phyloP scores from a whole-genome alignment of 2,888 invertebrate species.

The Limnephilus lunatus region DNA sequence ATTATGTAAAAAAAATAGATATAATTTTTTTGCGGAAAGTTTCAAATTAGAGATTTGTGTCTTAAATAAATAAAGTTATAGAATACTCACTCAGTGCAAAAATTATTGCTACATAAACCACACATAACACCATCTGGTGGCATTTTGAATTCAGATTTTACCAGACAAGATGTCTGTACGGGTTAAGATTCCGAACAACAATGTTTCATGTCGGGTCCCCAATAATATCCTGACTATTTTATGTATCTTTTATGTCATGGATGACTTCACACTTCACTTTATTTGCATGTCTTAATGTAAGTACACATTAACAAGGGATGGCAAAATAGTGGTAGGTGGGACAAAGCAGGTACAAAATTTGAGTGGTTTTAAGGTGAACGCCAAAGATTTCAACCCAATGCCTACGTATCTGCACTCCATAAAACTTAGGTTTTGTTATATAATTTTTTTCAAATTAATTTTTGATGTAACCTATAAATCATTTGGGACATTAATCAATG shows the following conservation, averaged over 20 bases:
- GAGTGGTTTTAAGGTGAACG: not conserved
- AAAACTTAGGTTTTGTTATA: not conserved
- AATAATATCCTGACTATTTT: not conserved
- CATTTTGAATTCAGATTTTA: not conserved
- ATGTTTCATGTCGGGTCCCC: not conserved
- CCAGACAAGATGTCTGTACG: not conserved
- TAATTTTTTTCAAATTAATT: not conserved
- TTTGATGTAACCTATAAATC: too few species aligned
- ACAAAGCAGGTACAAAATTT: not conserved
- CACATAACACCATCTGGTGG: not conserved
- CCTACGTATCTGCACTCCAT: not conserved
- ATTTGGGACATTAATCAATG: not conserved
- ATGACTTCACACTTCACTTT: not conserved
- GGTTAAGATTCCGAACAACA: not conserved
- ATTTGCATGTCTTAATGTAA: not conserved
- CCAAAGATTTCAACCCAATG: not conserved
- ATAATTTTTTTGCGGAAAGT: too few species aligned
- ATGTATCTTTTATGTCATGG: not conserved
- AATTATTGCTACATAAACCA: not conserved
- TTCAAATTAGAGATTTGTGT: too few species aligned
- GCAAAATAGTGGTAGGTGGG: not conserved
- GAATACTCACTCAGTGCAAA: not conserved
- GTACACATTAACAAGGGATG: not conserved
- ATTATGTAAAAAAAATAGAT: too few species aligned
- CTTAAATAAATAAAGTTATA: not conserved